Evolutionary conservation across 1,140 invertebrate species (phyloP).

Genomic region (Aethina tumida): DNA sequence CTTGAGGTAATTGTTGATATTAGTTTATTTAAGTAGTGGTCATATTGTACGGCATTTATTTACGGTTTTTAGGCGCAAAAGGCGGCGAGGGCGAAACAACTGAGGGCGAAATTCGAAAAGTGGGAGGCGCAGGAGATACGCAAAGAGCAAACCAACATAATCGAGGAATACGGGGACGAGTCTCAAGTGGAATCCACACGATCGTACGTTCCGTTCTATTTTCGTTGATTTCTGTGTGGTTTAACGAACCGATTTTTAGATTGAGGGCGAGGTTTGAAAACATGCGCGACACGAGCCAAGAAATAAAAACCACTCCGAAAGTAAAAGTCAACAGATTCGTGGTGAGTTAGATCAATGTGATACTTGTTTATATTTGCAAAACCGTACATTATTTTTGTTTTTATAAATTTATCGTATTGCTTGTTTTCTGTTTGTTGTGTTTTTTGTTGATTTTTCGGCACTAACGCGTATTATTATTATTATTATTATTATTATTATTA

Average conservation of each 20-base stretch:
- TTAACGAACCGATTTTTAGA: conserved; percentile 37
- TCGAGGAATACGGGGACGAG: conserved; percentile 45
- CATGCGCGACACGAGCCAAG: conserved; percentile 47
- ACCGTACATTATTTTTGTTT: too few species aligned
- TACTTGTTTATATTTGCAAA: too few species aligned
- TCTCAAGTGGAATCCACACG: conserved; percentile 65
- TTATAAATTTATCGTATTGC: too few species aligned
- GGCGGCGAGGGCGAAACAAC: conserved; percentile 71
- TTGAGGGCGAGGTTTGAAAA: conserved; percentile 78
- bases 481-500: too few species aligned
- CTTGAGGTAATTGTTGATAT: conserved; percentile 15
- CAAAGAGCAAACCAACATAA: conserved; percentile 36
- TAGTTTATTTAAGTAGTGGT: background rate
- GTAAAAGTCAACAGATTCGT: conserved; percentile 78
- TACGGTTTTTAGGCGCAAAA: conserved; percentile 57
- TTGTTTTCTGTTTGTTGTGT: too few species aligned
- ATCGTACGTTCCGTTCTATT: conserved; percentile 37
- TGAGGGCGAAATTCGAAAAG: conserved; percentile 84
- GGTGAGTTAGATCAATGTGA: too few species aligned
- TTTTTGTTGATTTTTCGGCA: too few species aligned
- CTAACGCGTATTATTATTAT: too few species aligned
- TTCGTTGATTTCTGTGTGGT: conserved; percentile 15
- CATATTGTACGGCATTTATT: background rate
- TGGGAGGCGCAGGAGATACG: conserved; percentile 70
- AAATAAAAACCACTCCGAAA: conserved; percentile 42